Percentiles rank a stretch among this genome's conserved stretches.
Evolutionary conservation across 2,888 invertebrate genomes (phyloP).

Genomic region (Stegana nigrithorax): DNA sequence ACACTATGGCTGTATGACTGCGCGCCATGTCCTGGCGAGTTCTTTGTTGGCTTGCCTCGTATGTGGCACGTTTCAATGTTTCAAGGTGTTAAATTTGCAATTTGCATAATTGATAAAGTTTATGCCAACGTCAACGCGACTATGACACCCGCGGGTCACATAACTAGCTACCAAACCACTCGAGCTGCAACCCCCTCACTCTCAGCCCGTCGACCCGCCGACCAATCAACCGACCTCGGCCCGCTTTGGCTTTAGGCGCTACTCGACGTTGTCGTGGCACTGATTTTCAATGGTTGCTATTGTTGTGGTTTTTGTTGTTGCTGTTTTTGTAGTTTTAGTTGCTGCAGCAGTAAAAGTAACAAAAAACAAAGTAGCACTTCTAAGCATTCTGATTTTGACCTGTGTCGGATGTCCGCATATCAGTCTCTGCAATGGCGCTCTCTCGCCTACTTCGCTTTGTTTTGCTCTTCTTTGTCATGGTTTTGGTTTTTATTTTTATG

Average conservation of each 20-base stretch:
- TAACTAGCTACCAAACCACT: no score
- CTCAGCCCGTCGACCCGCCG: neutral
- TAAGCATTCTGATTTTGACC: constrained; percentile 54
- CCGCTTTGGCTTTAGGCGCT: no score
- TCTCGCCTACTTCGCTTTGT: neutral
- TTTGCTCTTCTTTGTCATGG: neutral
- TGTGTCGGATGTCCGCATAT: constrained; percentile 58
- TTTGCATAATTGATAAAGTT: constrained; percentile 63
- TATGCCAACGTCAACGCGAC: constrained; percentile 27
- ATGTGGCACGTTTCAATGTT: constrained; percentile 38
- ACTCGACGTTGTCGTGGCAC: no score
- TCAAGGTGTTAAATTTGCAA: constrained; percentile 61
- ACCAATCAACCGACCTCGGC: no score
- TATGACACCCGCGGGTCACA: constrained; percentile 5
- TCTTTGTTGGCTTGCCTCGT: constrained; percentile 34
- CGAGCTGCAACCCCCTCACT: no score
- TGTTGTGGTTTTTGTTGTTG: neutral
- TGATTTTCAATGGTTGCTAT: no score
- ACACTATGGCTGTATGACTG: neutral
- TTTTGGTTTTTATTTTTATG: no score
- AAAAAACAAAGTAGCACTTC: constrained; percentile 45
- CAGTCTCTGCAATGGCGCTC: constrained; percentile 34
- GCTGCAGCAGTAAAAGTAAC: no score
- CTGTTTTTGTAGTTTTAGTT: no score
- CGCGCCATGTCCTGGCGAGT: neutral